These are phyloP conservation scores for Helarctos malayanus DNA, from an alignment of 2,797 vertebrate species.

Conservation along the genomic window DNA sequence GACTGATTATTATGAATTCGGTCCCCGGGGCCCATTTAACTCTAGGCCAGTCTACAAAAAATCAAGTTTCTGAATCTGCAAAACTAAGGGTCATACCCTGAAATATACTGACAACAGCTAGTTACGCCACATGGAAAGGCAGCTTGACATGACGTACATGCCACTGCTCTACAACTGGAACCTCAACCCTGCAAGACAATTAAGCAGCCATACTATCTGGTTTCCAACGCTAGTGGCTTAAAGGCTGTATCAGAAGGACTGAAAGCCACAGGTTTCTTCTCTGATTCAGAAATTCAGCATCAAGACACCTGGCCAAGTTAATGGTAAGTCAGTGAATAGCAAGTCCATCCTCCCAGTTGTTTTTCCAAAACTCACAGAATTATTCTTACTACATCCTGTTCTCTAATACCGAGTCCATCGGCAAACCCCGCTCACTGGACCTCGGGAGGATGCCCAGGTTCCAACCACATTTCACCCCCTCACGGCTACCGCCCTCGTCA, in stretches of 20 bases:
- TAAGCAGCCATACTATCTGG: not conserved
- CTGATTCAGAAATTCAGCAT: not conserved
- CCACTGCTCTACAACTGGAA: not conserved
- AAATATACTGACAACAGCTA: not conserved
- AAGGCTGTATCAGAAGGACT: not conserved
- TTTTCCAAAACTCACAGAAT: not conserved
- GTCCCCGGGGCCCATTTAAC: not conserved
- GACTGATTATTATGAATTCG: not conserved
- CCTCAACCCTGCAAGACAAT: not conserved
- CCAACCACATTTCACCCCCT: too few species aligned
- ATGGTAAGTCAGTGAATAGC: not conserved
- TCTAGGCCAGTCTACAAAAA: not conserved
- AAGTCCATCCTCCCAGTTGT: not conserved
- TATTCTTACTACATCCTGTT: not conserved
- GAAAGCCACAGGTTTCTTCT: not conserved
- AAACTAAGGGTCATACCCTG: not conserved
- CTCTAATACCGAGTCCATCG: not conserved
- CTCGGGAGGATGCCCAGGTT: not conserved
- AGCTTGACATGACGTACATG: not conserved
- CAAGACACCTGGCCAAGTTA: not conserved
- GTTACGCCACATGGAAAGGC: not conserved
- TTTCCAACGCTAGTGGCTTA: not conserved
- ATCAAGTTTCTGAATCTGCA: not conserved
- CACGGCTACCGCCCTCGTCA: not conserved
- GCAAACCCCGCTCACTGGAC: not conserved